A percentile compares a stretch with the other conserved stretches of the same genome.
These are phyloP conservation scores for Coranthus polyacanthus DNA, from an alignment of 2,797 vertebrate genomes.

Conservation along the genomic window DNA sequence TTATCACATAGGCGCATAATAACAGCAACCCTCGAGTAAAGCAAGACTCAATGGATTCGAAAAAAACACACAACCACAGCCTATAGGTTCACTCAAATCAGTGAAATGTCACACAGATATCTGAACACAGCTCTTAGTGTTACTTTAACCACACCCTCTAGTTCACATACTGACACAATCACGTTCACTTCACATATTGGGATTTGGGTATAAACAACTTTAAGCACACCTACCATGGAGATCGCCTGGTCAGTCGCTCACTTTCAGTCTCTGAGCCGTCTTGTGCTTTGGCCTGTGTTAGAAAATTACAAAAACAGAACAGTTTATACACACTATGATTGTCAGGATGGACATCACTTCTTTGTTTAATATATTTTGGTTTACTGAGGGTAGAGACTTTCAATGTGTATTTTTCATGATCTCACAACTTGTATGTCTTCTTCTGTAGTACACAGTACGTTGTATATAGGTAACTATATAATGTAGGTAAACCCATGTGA, in stretches of 20 bases:
- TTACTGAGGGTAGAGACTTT: too few species aligned
- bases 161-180: neutral
- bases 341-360: too few species aligned
- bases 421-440: neutral
- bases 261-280: conserved; percentile 82
- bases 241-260: conserved; percentile 87
- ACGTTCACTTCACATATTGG: neutral
- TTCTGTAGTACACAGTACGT: too few species aligned
- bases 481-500: neutral
- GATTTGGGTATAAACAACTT: neutral
- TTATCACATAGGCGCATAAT: conserved; percentile 62
- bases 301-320: conserved; percentile 26
- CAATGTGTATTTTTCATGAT: neutral
- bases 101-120: neutral
- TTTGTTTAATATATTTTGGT: too few species aligned
- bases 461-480: too few species aligned
- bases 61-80: conserved; percentile 10
- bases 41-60: neutral
- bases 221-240: conserved; percentile 88
- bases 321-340: too few species aligned
- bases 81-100: conserved; percentile 3
- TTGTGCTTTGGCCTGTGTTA: conserved; percentile 75
- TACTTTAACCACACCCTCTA: neutral
- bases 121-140: neutral
- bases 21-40: conserved; percentile 52